Conservation (phyloP, 2,888 invertebrate species). For the Yponomeuta plumbellus region DNA sequence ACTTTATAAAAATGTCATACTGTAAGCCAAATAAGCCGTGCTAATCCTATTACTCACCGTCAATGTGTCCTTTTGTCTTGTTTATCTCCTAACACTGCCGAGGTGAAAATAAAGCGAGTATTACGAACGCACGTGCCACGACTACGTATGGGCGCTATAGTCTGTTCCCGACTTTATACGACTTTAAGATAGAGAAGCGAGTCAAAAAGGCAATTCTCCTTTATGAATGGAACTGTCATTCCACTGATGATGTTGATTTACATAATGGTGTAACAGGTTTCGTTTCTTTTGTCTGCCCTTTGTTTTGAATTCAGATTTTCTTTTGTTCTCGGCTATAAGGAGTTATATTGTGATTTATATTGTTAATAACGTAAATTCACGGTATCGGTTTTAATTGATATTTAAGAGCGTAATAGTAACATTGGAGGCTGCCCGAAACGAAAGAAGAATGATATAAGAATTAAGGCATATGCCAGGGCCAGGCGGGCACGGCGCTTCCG, state of each 20-base stretch:
- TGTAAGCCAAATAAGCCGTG: too few species aligned
- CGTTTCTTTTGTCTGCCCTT: not conserved
- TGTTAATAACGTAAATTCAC: too few species aligned
- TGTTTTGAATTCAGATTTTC: not conserved
- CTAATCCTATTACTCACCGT: not conserved
- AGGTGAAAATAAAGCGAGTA: conserved; percentile 15
- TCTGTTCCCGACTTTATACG: conserved; percentile 11
- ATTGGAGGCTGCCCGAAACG: too few species aligned
- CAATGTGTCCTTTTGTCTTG: not conserved
- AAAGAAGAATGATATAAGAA: too few species aligned
- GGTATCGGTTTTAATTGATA: too few species aligned
- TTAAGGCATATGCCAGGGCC: too few species aligned
- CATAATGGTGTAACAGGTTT: conserved; percentile 5
- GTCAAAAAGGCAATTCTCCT: conserved; percentile 14
- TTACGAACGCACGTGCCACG: conserved; percentile 10
- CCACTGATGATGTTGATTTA: conserved; percentile 8
- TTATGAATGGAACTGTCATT: conserved; percentile 16
- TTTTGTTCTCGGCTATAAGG: not conserved
- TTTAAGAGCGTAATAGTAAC: too few species aligned
- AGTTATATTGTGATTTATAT: too few species aligned
- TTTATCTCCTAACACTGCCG: not conserved
- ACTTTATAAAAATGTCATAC: too few species aligned
- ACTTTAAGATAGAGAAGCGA: conserved; percentile 3
- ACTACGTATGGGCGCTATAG: conserved; percentile 6
- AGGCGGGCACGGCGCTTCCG: too few species aligned